Base-by-base conservation (phyloP, 2,113 vertebrate species). In the Lycocorax pyrrhopterus region DNA sequence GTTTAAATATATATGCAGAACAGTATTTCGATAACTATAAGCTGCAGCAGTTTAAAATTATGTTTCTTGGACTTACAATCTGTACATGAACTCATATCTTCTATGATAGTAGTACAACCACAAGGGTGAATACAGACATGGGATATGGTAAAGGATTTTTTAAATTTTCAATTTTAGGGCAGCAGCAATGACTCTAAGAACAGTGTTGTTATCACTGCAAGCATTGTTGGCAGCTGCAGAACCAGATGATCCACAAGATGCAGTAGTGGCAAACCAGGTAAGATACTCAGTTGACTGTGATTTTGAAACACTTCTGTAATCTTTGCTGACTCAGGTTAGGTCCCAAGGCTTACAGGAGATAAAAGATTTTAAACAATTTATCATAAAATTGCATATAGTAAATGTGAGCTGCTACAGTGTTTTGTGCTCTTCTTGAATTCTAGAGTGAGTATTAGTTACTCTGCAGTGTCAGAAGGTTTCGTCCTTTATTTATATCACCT, bases 211-310 rank as follows among this genome's bases (percentile, higher is more conserved):
- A 97, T 99, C 99, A 2, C 98, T 99, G 97, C 99, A 99, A 98
- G 99, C 99, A 8, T 98, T 99, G 47, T 97, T 99, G 89, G 99
- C 99, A 92, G 99, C 99, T 85, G 99, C 99, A 95, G 99, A 99
- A 94, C 99, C 99, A 84, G 99, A 99, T 75, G 99, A 99, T 88
- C 99, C 99, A 74, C 99, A 99, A 96, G 99, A 99, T 60, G 99
- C 99, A 67, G 99, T 99, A 93, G 99, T 99, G 97, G 99, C 99
- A 96, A 99, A 99, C 96, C 99, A 99, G 99, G 99, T 99, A 96
- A 96, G 97, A 41, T 33, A 17, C 49, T 56, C 35, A 23, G 9
- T 67, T 81, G n/a, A 17, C 22, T 39, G 6, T 58, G 37, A 16
- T n/a, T 89, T 81, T 82, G 29, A 81, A 58, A 72, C 16, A 5